Conservation (phyloP, 2,797 vertebrate species). For the Synanceia verrucosa region DNA sequence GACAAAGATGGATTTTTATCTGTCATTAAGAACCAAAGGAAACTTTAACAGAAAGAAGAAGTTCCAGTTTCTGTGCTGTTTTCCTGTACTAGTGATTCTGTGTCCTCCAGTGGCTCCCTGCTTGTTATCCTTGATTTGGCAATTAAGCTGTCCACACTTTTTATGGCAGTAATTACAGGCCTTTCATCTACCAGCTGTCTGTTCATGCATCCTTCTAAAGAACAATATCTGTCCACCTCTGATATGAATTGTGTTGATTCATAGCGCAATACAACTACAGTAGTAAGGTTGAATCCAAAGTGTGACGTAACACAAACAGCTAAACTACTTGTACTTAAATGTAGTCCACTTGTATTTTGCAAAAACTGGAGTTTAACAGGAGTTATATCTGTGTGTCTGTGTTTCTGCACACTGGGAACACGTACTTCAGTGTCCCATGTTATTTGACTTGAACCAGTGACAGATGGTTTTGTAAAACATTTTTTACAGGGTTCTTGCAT, state of each 20-base stretch:
- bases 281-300: neutral
- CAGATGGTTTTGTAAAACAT: neutral
- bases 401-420: neutral
- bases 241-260: slow-evolving; percentile 40
- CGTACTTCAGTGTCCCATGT: neutral
- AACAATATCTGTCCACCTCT: slow-evolving; percentile 36
- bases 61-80: slow-evolving; percentile 24
- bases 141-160: slow-evolving; percentile 73
- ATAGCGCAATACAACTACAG: slow-evolving; percentile 13
- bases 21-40: slow-evolving; percentile 15
- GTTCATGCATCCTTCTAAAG: slow-evolving; percentile 37
- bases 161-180: slow-evolving; percentile 71
- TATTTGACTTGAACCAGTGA: neutral
- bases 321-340: neutral
- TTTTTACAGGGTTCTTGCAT: too few relatives aligned
- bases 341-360: neutral
- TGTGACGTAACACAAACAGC: neutral
- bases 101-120: slow-evolving; percentile 46
- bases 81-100: slow-evolving; percentile 28
- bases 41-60: neutral
- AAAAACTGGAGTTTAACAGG: neutral
- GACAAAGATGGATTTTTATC: neutral
- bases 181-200: slow-evolving; percentile 72
- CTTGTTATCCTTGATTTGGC: slow-evolving; percentile 74
- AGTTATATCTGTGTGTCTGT: too few relatives aligned